phyloP scores from a whole-genome alignment of 2,113 vertebrate species.

The Todiramphus saurophagus region DNA sequence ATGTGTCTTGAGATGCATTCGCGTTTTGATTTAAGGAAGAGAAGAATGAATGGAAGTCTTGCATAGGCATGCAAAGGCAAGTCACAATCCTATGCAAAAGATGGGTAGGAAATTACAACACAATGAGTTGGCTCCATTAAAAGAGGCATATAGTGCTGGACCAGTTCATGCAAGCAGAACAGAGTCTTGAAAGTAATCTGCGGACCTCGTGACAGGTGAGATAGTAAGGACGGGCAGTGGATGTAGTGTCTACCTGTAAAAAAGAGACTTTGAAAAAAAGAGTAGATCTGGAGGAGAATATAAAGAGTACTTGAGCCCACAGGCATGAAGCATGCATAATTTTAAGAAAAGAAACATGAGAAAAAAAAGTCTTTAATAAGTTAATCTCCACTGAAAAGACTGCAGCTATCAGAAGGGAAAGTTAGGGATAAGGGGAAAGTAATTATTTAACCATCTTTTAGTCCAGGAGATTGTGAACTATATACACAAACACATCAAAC shows the following conservation, averaged over 20 bases:
- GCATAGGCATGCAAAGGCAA: not conserved
- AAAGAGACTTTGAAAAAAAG: not conserved
- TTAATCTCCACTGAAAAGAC: not conserved
- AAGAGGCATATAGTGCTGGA: not conserved
- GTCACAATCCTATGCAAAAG: not conserved
- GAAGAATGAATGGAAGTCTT: not conserved
- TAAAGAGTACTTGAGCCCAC: not conserved
- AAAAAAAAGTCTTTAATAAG: not conserved
- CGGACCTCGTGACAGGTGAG: not conserved
- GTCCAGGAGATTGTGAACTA: not conserved
- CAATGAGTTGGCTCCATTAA: not conserved
- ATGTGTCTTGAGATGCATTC: not conserved
- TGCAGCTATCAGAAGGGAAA: not conserved
- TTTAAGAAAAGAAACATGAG: not conserved
- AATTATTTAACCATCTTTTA: not conserved
- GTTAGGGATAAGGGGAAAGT: accelerated
- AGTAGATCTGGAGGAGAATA: not conserved
- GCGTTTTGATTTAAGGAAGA: not conserved
- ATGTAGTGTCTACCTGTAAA: not conserved
- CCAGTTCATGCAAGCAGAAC: not conserved
- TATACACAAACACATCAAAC: not conserved
- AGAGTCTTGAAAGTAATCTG: not conserved
- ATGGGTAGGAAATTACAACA: not conserved
- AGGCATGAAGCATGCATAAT: not conserved
- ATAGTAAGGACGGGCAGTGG: not conserved